These are phyloP conservation scores for Stenolophus ochropezus DNA, from an alignment of 2,888 invertebrate species.

Conservation along the genomic window DNA sequence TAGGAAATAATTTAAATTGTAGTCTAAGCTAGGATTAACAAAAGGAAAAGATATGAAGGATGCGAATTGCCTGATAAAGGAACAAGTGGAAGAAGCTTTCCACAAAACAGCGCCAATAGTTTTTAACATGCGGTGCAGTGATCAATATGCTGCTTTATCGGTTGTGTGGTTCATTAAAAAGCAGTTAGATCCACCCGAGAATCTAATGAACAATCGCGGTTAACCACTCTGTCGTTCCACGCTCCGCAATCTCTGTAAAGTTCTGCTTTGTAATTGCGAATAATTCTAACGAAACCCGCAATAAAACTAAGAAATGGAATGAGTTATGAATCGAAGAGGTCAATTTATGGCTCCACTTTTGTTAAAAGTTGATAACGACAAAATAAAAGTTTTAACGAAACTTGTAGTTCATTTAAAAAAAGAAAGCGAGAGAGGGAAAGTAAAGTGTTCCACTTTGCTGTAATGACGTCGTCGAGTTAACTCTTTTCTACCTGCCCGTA, in stretches of 20 bases:
- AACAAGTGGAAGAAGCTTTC: too few species aligned
- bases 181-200: slow-evolving; percentile 4
- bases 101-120: too few species aligned
- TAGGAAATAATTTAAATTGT: too few species aligned
- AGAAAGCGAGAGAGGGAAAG: slow-evolving; percentile 37
- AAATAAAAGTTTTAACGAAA: slow-evolving; percentile 36
- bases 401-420: slow-evolving; percentile 39
- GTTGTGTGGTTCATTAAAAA: slow-evolving; percentile 2
- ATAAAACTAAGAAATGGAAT: neutral
- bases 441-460: slow-evolving; percentile 22
- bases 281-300: neutral
- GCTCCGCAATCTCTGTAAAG: neutral
- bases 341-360: slow-evolving; percentile 4
- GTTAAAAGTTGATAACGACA: slow-evolving; percentile 37
- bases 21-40: too few species aligned
- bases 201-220: slow-evolving; percentile 9
- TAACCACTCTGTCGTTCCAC: neutral
- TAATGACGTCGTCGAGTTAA: slow-evolving; percentile 46
- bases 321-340: slow-evolving; percentile 6
- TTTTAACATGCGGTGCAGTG: too few species aligned
- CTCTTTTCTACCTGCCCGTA: slow-evolving; percentile 41
- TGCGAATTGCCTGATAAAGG: too few species aligned
- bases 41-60: too few species aligned
- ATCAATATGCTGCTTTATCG: neutral
- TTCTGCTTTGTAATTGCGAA: neutral